phyloP scores from a whole-genome alignment of 64 coral and sea anemone genomes.

The Montipora cactus region DNA sequence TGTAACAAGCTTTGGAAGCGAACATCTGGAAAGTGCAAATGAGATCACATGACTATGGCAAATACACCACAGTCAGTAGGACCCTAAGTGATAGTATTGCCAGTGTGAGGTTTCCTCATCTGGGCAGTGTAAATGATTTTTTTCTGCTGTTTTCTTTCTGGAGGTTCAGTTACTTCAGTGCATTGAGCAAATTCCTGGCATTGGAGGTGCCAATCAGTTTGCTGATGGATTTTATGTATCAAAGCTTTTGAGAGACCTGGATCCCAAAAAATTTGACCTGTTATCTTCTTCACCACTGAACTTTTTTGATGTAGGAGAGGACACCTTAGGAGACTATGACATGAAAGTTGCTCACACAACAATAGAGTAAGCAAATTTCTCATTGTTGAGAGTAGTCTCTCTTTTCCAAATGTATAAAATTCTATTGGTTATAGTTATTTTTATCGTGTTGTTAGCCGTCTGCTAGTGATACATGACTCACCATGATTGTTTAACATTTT shows the following conservation, averaged over 20 bases:
- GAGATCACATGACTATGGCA: too few species aligned
- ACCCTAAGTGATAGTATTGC: too few species aligned
- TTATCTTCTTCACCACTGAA: constrained; percentile 56
- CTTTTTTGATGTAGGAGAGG: constrained; percentile 64
- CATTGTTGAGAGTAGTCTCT: not conserved
- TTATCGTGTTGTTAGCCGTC: too few species aligned
- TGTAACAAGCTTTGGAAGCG: too few species aligned
- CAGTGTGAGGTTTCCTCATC: too few species aligned
- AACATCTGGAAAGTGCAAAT: too few species aligned
- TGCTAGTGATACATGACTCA: not conserved
- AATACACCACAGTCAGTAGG: too few species aligned
- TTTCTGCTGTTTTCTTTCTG: not conserved
- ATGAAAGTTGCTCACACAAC: constrained; percentile 22
- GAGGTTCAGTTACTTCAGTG: constrained; percentile 82
- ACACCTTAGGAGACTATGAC: constrained; percentile 76
- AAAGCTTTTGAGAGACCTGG: constrained; percentile 63
- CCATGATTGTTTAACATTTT: too few species aligned
- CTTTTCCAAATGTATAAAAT: too few species aligned
- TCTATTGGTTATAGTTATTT: too few species aligned
- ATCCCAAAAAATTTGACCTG: constrained; percentile 62
- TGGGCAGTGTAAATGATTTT: too few species aligned
- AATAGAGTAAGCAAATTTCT: constrained; percentile 71
- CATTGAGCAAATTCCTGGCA: constrained; percentile 33
- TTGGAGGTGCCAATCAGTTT: constrained; percentile 78
- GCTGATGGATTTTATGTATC: constrained; percentile 82